Base-by-base conservation (phyloP, 2,113 vertebrate genomes). In the Rhabdornis inornatus region DNA sequence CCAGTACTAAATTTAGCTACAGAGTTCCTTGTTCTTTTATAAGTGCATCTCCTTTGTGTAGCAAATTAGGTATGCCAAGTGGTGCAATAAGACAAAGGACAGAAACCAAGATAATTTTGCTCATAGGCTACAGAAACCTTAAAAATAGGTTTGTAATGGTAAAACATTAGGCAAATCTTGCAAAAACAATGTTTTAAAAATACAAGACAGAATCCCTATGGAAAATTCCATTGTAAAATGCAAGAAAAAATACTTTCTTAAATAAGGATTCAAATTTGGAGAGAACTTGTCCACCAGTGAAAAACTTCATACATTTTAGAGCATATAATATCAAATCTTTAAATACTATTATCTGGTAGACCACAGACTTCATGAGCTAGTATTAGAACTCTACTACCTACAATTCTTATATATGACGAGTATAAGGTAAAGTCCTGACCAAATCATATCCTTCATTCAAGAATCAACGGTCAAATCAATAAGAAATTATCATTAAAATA, bases 51-150 rank as follows among this genome's bases (percentile, higher is more conserved):
- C n/a, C 10, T 55, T 72, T 33, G 18, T 4, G 10, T 21, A 82
- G 65, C 27, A 70, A 74, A 87, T 56, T 65, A 37, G 19, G 6
- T 25, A 28, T 30, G 27, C 45, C 19, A 13, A 42, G 5, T 24
- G 42, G 8, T 42, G 5, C 20, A 47, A 0, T 22, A 75, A 39
- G 23, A 35, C 12, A 39, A 0, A 2, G 1, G 6, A 78, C 5
- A 82, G 18, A 82, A 92, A 49, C 35, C 33, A 78, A n/a, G 15
- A 56, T 24, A 12, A 45, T 63, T 84, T 65, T 84, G 30, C 42
- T 69, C 40, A 61, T 4, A 56, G 35, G 21, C 45, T 68, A 81
- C 33, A 77, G 74, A 77, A 92, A 30, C 16, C 30, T 84, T 47
- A 60, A 63, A 77, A 87, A 49, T 13, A 45, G 12, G 35, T 74